Conservation (phyloP, 2,113 vertebrate genomes). For the Corythoichthys intestinalis region DNA sequence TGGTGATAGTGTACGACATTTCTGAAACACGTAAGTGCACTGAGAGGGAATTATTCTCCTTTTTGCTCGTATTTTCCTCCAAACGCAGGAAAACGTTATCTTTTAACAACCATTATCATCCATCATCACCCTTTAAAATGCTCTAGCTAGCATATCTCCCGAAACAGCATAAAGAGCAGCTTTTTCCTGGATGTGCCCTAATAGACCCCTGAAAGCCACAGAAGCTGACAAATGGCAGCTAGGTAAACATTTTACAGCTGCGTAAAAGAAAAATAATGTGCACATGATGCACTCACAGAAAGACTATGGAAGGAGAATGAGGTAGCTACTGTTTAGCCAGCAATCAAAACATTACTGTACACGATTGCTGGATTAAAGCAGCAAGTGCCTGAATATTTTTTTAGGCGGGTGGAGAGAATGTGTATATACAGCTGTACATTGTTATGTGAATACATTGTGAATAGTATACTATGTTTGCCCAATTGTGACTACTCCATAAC, state of each 20-base stretch:
- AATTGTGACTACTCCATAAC: conserved; percentile 58
- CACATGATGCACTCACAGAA: conserved; percentile 20
- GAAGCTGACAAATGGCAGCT: conserved; percentile 34
- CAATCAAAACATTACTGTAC: conserved; percentile 18
- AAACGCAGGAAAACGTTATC: conserved; percentile 15
- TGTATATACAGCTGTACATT: conserved; percentile 78
- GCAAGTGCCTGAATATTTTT: conserved; percentile 73
- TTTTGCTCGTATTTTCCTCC: not conserved
- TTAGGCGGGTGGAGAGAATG: conserved; percentile 44
- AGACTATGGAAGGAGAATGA: conserved; percentile 21
- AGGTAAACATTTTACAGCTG: conserved; percentile 20
- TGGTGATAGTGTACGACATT: not conserved
- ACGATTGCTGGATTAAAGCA: conserved; percentile 36
- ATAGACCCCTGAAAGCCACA: conserved; percentile 25
- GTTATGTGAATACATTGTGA: conserved; percentile 77
- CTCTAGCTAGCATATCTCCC: conserved; percentile 14
- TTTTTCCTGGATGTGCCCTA: conserved; percentile 23
- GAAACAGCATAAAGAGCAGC: conserved; percentile 19
- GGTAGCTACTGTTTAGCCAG: conserved; percentile 26
- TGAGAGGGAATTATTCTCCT: not conserved
- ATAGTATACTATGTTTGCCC: conserved; percentile 71
- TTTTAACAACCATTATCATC: conserved; percentile 2
- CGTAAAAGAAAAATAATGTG: conserved; percentile 19
- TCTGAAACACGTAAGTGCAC: not conserved
- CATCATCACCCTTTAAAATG: conserved; percentile 26